These are phyloP conservation scores for Bubo scandiacus DNA, from an alignment of 2,113 vertebrate species.

Conservation along the genomic window DNA sequence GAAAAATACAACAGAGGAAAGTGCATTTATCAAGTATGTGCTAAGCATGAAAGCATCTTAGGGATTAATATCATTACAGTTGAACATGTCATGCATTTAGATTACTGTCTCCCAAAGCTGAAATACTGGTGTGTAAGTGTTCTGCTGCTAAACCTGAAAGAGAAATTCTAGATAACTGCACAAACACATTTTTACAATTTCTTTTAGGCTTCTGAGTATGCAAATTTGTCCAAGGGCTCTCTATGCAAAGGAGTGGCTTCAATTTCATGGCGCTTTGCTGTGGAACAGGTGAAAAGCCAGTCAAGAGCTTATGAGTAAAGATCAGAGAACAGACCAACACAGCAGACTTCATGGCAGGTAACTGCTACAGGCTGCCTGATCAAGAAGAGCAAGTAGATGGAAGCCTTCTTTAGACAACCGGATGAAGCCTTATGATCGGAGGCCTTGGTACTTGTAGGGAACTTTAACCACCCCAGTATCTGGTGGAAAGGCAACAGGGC, in stretches of 20 bases:
- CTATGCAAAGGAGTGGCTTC: background rate
- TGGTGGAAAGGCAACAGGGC: background rate
- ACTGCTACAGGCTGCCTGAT: background rate
- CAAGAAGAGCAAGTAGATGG: background rate
- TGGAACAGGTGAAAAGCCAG: slow-evolving; percentile 8
- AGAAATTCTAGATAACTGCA: background rate
- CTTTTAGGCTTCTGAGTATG: background rate
- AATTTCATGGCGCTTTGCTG: background rate
- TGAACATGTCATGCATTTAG: background rate
- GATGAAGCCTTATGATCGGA: background rate
- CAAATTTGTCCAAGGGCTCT: background rate
- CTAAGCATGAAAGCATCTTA: background rate
- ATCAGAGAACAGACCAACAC: background rate
- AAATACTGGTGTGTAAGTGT: background rate
- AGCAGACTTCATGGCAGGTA: background rate
- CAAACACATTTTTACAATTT: background rate
- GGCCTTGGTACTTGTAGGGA: background rate
- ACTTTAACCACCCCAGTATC: background rate
- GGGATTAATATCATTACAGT: background rate
- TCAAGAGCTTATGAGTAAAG: background rate
- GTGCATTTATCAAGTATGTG: background rate
- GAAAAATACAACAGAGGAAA: background rate
- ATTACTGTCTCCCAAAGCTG: background rate
- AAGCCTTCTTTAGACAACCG: background rate
- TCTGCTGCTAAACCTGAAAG: background rate